Base-by-base conservation (phyloP, 2,888 invertebrate genomes). In the Calliopum simillimum region DNA sequence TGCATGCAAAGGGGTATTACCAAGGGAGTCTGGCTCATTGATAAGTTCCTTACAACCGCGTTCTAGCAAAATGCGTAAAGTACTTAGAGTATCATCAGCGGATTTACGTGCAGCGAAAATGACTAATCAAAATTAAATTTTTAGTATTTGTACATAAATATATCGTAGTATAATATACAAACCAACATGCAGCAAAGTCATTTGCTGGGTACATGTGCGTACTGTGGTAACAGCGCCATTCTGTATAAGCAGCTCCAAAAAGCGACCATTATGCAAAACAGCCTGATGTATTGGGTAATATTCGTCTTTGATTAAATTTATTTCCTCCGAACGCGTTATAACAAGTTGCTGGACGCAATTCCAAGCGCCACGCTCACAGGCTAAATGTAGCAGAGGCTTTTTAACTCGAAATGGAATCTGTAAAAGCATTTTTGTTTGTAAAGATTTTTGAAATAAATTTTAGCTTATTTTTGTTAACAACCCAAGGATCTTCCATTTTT, bases 241-340 rank as follows among this genome's bases (percentile, higher is more conserved):
- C 72, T 88, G 88, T 72, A 91, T 90, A 56, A 91, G 84, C 71
- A 90, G 82, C 79, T 91, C 90, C 61, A 92, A 87, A 84, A 93
- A 93, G 78, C 90, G 89, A 61, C 90, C 89, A 75, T 92, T 92
- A 81, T 93, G 93, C 33, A 92, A 87, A 19, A 92, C 92, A 14
- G 93, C 91, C 80, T 92, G 91, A 83, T 93, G 91, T 71, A 93
- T 90, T n/a, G 93, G 93, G 82, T 91, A 93, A 82, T 92, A 92
- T 85, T 93, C 93, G 79, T 92, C 92, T 82, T 90, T 91, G 70
- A 91, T 89, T 73, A 90, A 19, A 83, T 92, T 91, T 59, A 92
- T 91, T 84, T 92, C 92, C 76, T 91, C 91, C 47, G 90, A 89
- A 51, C 92, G 81, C 75, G 91, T 90, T 3, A 89, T 87, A 11